phyloP scores from a whole-genome alignment of 2,888 invertebrate species.

The Caenorhabditis afra region DNA sequence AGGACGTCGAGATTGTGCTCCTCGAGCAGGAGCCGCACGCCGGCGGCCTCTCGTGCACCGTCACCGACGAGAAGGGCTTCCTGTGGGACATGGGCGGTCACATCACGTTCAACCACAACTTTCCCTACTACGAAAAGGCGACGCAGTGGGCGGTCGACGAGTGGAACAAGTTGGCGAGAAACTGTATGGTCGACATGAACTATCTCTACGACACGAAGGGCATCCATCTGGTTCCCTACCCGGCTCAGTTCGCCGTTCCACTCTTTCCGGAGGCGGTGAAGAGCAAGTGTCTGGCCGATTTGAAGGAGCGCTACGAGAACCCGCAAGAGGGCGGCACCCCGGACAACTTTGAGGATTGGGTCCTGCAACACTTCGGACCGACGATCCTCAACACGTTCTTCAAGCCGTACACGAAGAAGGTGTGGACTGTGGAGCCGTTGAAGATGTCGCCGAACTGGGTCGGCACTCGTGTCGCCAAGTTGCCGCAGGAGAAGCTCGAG shows the following conservation, averaged over 20 bases:
- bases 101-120: conserved; percentile 80
- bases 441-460: conserved; percentile 80
- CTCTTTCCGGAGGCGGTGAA: conserved; percentile 77
- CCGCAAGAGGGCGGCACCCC: conserved; percentile 60
- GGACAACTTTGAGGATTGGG: conserved; percentile 79
- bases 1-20: conserved; percentile 74
- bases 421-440: conserved; percentile 79
- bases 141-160: conserved; percentile 79
- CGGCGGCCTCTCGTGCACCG: conserved; percentile 79
- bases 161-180: conserved; percentile 78
- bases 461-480: conserved; percentile 78
- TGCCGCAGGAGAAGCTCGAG: conserved; percentile 79
- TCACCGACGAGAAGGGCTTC: conserved; percentile 78
- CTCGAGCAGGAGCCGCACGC: conserved; percentile 74
- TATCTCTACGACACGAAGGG: conserved; percentile 75
- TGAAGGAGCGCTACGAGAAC: conserved; percentile 79
- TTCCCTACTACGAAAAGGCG: conserved; percentile 80
- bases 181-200: conserved; percentile 80
- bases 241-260: conserved; percentile 80
- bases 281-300: conserved; percentile 71
- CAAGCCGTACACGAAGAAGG: conserved; percentile 80
- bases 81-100: conserved; percentile 81
- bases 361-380: conserved; percentile 79
- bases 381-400: conserved; percentile 79
- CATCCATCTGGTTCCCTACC: conserved; percentile 78